Percentiles rank a stretch among this genome's conserved stretches.
Conservation (phyloP, 1,140 invertebrate species). For the Pteromalus puparum region DNA sequence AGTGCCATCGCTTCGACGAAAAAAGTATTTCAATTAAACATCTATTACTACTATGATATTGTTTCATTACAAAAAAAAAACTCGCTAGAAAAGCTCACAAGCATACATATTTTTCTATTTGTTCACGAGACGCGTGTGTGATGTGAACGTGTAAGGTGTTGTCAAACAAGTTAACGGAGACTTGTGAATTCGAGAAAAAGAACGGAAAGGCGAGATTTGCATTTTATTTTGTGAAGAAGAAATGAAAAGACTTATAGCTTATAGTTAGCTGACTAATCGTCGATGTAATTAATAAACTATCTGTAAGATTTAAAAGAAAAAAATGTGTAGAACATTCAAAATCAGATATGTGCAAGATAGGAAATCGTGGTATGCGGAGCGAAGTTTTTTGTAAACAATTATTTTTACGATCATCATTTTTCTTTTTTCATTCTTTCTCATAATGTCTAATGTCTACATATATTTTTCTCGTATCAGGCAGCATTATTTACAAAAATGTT, state of each 20-base stretch:
- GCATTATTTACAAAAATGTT: constrained; percentile 73
- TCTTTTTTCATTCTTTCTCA: constrained; percentile 58
- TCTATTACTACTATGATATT: not conserved
- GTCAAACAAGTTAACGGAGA: not conserved
- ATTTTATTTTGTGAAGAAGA: constrained; percentile 48
- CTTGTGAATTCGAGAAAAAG: constrained; percentile 23
- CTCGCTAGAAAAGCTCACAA: constrained; percentile 27
- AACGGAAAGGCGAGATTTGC: constrained; percentile 26
- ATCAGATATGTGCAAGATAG: constrained; percentile 24
- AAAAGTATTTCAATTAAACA: not conserved
- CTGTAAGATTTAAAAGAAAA: constrained; percentile 35
- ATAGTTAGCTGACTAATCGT: constrained; percentile 42
- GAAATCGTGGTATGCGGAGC: constrained; percentile 32
- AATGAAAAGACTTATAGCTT: constrained; percentile 48
- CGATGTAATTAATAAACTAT: constrained; percentile 48
- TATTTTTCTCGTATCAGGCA: constrained; percentile 65
- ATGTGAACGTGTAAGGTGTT: not conserved
- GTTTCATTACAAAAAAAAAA: not conserved
- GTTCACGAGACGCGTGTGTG: constrained; percentile 26
- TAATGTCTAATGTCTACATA: constrained; percentile 68
- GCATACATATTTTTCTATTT: constrained; percentile 47
- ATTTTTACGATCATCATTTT: constrained; percentile 35
- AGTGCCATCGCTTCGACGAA: constrained; percentile 22
- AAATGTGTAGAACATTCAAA: constrained; percentile 35
- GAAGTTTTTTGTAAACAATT: constrained; percentile 38